Conservation (phyloP, 2,888 invertebrate genomes). For the Therioaphis trifolii region DNA sequence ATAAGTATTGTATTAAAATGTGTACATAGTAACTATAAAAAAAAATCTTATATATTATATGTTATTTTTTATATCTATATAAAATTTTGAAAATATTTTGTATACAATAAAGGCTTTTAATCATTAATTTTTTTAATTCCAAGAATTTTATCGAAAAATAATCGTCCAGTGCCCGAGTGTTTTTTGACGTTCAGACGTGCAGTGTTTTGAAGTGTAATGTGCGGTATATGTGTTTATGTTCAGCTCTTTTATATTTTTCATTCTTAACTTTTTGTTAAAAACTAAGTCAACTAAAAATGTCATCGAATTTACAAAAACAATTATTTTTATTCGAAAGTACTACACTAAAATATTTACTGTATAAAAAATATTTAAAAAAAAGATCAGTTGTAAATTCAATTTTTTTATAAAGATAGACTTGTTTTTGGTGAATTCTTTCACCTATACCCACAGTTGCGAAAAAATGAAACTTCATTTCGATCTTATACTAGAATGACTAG, state of each 20-base stretch:
- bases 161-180: too few relatives aligned
- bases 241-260: slow-evolving; percentile 1
- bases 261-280: slow-evolving; percentile 15
- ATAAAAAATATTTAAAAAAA: background rate
- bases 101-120: too few relatives aligned
- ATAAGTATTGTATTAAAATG: too few relatives aligned
- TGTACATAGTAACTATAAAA: too few relatives aligned
- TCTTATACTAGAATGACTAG: slow-evolving; percentile 28
- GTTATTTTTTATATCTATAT: too few relatives aligned
- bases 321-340: slow-evolving; percentile 10
- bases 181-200: too few relatives aligned
- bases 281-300: slow-evolving; percentile 9
- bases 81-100: too few relatives aligned
- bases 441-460: slow-evolving; percentile 29
- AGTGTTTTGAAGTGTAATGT: background rate
- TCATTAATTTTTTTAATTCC: too few relatives aligned
- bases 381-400: slow-evolving; percentile 9
- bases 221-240: slow-evolving; percentile 14
- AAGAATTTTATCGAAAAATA: too few relatives aligned
- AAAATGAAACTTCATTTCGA: slow-evolving; percentile 21
- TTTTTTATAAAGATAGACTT: slow-evolving; percentile 34
- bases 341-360: slow-evolving; percentile 10
- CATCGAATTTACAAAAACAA: slow-evolving; percentile 16
- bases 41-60: too few relatives aligned
- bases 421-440: slow-evolving; percentile 39